Evolutionary conservation across 2,113 vertebrate species (phyloP).

Genomic region (Archocentrus centrarchus): DNA sequence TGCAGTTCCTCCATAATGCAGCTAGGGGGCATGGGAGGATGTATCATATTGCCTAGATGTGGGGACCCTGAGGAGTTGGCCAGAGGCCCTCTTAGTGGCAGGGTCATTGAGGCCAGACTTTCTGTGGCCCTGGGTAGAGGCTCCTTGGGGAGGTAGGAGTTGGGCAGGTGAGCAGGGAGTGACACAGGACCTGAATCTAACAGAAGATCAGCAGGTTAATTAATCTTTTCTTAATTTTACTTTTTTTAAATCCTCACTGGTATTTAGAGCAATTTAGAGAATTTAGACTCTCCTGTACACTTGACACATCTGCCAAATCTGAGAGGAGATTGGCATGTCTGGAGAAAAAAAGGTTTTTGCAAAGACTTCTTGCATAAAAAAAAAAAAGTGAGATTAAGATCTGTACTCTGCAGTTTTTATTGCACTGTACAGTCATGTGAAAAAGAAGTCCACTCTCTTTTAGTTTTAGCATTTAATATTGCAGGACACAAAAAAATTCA

Average conservation of each 20-base stretch:
- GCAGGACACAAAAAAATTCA: fast-evolving
- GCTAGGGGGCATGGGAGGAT: conserved; percentile 94
- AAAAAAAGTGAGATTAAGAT: background rate
- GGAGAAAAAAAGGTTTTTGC: background rate
- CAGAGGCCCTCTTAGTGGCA: conserved; percentile 83
- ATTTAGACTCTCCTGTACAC: background rate
- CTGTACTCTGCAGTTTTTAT: background rate
- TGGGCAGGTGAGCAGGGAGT: conserved; percentile 80
- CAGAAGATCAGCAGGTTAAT: background rate
- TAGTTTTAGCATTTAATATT: background rate
- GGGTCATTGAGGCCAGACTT: conserved; percentile 71
- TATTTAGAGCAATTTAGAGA: no score
- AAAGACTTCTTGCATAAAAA: background rate
- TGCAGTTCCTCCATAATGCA: conserved; percentile 98
- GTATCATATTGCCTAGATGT: conserved; percentile 88
- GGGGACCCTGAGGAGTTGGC: conserved; percentile 89
- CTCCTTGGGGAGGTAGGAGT: conserved; percentile 83
- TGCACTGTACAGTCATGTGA: background rate
- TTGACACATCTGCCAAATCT: background rate
- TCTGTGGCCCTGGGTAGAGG: conserved; percentile 83
- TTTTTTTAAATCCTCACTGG: background rate
- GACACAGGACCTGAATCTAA: conserved; percentile 83
- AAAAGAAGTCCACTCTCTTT: background rate
- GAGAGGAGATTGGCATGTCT: background rate
- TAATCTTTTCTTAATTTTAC: background rate